Evolutionary conservation across 53 echinoderm and acorn worm genomes (phyloP).

Genomic region (Apostichopus leukothele): DNA sequence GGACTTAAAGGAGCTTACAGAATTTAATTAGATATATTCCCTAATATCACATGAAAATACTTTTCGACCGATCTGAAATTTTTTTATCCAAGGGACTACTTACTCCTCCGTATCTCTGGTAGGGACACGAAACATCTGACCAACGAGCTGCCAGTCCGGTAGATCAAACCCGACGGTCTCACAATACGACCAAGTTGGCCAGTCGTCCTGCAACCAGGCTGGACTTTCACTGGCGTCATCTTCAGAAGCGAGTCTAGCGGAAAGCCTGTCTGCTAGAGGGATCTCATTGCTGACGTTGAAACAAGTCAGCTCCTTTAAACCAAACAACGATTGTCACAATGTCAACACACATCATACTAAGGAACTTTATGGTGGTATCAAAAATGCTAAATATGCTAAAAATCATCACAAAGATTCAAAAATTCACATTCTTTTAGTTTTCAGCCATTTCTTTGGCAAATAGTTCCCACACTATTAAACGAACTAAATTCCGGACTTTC

Average conservation of each 20-base stretch:
- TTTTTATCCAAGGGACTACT: neutral
- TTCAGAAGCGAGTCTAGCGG: neutral
- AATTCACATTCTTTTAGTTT: no score
- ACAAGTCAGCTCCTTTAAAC: slow-evolving; percentile 69
- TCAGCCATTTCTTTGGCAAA: no score
- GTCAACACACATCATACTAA: neutral
- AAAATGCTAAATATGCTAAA: no score
- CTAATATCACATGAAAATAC: no score
- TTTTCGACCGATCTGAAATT: no score
- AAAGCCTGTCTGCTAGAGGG: neutral
- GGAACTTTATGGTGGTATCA: neutral
- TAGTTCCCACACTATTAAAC: no score
- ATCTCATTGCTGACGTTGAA: slow-evolving; percentile 67
- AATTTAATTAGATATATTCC: no score
- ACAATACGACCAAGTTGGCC: slow-evolving; percentile 66
- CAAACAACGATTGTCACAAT: neutral
- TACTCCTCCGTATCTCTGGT: slow-evolving; percentile 10
- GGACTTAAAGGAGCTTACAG: no score
- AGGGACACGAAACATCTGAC: slow-evolving; percentile 52
- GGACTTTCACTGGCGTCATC: slow-evolving; percentile 13
- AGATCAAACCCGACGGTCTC: slow-evolving; percentile 37
- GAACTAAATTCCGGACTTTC: no score
- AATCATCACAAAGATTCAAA: no score
- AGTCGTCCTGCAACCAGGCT: slow-evolving; percentile 55
- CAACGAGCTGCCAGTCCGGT: slow-evolving; percentile 63